Base-by-base conservation (phyloP, 2,888 invertebrate genomes). In the Mantis religiosa region DNA sequence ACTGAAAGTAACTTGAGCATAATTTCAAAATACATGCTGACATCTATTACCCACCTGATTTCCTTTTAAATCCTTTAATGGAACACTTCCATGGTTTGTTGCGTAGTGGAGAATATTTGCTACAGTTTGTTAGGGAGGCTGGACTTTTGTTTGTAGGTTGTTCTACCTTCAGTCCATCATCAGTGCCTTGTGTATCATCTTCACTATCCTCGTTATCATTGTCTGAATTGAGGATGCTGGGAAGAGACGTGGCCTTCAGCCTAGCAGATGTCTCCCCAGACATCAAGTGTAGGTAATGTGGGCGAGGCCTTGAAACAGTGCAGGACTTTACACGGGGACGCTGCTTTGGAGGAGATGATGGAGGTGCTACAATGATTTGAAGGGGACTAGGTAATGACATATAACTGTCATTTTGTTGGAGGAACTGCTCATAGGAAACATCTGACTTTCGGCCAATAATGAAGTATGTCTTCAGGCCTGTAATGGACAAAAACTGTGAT, bases 391-490 rank as follows among this genome's bases (percentile, higher is more conserved):
- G 25, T 9, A 47, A 71, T 87, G 87, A 82, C 54, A 71, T 25
- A 3, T 71, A 20, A 41, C 27, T 82, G 34, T 87, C 87, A 8
- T 88, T 30, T n/a, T 54, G 87, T 20, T 30, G 87, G n/a, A 89
- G 28, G 41, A 84, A 88, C 41, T 93, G 90, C 93, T 93, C 91
- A 93, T 94, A 89, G 93, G 93, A 83, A 87, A 93, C 93, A 91
- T 95, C 95, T 90, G 94, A 94, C 92, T 96, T 96, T 41, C 96
- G 95, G 47, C 97, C 96, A 92, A 96, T 95, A 89, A 98, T 97
- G 93, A 98, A 98, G 93, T 96, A 98, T 1, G 98, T 98, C 93
- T 97, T 97, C 92, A 97, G 95, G 92, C 97, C 97, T 97, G 93
- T 89, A 93, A 93, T 90, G 89, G 90, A 90, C 87, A 90, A 81